Percentiles rank a stretch among this genome's conserved stretches.
phyloP scores from a whole-genome alignment of 1,140 invertebrate genomes.

The Paraescarpia echinospica region DNA sequence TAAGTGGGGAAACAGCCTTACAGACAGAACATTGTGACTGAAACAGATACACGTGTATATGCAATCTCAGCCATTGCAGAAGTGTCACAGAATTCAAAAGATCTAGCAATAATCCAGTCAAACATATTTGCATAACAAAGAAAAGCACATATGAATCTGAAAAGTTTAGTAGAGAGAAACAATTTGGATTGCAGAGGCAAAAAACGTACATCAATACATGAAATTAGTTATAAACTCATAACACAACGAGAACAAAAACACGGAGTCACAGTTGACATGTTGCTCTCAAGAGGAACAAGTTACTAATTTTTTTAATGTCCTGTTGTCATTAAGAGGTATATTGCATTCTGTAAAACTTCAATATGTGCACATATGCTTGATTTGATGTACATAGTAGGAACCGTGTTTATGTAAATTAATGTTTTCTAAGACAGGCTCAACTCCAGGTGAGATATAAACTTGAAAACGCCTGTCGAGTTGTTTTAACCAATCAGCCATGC shows the following conservation, averaged over 20 bases:
- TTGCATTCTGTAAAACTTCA: background rate
- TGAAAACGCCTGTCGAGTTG: background rate
- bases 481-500: background rate
- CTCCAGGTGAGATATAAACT: background rate
- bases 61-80: background rate
- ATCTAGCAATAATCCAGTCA: background rate
- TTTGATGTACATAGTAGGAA: background rate
- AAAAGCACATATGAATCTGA: background rate
- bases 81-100: background rate
- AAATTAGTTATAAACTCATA: background rate
- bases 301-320: background rate
- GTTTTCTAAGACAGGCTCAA: background rate
- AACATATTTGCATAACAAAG: background rate
- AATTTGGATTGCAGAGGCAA: background rate
- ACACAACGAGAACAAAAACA: background rate
- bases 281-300: background rate
- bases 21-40: background rate
- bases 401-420: background rate
- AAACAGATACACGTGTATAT: background rate
- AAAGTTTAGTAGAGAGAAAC: background rate
- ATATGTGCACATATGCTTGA: background rate
- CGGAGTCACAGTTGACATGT: background rate
- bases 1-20: background rate
- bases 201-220: background rate
- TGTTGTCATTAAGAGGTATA: background rate